These are phyloP conservation scores for Eulemur albifrons DNA, from an alignment of 2,797 vertebrate species.

Conservation along the genomic window DNA sequence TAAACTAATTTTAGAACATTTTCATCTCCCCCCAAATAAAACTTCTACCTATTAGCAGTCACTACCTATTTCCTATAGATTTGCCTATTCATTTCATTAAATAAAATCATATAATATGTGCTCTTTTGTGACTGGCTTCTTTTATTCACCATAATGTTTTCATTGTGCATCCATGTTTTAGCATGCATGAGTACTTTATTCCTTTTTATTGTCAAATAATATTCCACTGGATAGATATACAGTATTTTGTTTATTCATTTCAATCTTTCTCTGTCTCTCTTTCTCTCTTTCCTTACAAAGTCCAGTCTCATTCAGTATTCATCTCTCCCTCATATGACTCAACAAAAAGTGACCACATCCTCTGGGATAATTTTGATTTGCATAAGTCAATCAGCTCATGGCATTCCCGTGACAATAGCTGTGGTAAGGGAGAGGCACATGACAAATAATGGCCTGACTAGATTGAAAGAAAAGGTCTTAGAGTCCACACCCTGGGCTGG, in stretches of 20 bases:
- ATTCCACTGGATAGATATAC: neutral
- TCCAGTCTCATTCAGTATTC: neutral
- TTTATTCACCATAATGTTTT: neutral
- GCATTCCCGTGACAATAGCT: neutral
- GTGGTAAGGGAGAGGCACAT: neutral
- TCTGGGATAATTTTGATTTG: neutral
- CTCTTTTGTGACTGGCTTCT: neutral
- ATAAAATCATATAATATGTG: neutral
- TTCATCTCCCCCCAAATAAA: neutral
- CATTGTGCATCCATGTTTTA: neutral
- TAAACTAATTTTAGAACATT: constrained; percentile 27
- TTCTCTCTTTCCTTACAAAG: neutral
- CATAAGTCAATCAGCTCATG: neutral
- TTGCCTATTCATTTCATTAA: neutral
- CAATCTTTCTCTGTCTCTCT: neutral
- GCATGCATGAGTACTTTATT: neutral
- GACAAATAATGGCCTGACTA: neutral
- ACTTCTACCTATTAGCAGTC: neutral
- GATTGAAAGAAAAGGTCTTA: neutral
- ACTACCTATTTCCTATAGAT: neutral
- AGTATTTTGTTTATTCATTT: neutral
- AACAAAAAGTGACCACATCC: neutral
- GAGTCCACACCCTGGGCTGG: neutral
- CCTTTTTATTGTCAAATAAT: constrained; percentile 18
- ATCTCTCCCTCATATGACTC: neutral